Percentiles rank a stretch among this genome's conserved stretches.
Evolutionary conservation across 2,113 vertebrate species (phyloP).

Genomic region (Labrus mixtus): DNA sequence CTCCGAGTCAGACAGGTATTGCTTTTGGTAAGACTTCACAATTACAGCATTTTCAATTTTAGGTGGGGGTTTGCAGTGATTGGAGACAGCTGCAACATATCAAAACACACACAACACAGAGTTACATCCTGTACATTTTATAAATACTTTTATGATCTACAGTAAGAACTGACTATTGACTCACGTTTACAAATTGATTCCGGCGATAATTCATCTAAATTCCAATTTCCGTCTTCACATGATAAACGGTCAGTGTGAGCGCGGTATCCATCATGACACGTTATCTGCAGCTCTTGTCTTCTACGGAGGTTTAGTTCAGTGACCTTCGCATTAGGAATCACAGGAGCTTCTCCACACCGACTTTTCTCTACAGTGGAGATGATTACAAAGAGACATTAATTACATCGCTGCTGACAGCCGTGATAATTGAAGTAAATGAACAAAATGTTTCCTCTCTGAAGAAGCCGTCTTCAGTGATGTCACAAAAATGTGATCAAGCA

Average conservation of each 20-base stretch:
- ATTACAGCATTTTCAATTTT: constrained; percentile 57
- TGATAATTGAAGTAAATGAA: not conserved
- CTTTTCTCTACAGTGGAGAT: constrained; percentile 15
- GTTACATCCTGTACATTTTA: not conserved
- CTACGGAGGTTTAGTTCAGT: fast-evolving
- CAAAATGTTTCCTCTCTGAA: no score
- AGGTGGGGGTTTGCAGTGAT: constrained; percentile 12
- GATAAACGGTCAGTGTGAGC: fast-evolving
- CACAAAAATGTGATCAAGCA: no score
- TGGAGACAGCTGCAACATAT: constrained; percentile 23
- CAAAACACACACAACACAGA: not conserved
- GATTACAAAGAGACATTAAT: not conserved
- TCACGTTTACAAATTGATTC: constrained; percentile 52
- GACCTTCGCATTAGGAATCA: constrained; percentile 14
- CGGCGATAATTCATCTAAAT: fast-evolving
- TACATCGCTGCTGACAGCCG: not conserved
- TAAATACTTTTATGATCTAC: not conserved
- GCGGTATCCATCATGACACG: constrained; percentile 35
- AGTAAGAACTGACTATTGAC: constrained; percentile 7
- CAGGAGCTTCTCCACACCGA: constrained; percentile 44
- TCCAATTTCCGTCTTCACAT: constrained; percentile 35
- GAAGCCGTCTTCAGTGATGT: not conserved
- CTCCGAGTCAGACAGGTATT: not conserved
- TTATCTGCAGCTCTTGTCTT: fast-evolving
- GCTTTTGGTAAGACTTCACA: fast-evolving